phyloP scores from a whole-genome alignment of 2,113 vertebrate genomes.

The Ammospiza caudacuta region DNA sequence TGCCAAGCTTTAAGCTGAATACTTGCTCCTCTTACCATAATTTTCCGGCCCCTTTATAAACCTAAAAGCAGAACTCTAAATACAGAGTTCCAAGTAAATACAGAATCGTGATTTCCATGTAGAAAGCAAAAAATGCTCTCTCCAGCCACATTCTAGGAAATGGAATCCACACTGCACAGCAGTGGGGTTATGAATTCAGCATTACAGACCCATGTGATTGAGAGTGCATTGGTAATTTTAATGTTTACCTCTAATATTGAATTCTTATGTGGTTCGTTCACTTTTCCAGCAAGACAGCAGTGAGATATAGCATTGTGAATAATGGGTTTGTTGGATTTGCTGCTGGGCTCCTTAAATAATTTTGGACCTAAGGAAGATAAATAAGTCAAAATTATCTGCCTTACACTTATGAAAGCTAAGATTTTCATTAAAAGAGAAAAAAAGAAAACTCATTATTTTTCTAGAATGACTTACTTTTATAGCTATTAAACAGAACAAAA shows the following conservation, averaged over 20 bases:
- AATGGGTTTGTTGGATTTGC: slow-evolving; percentile 95
- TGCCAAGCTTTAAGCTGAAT: not conserved
- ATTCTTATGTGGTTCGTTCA: slow-evolving; percentile 92
- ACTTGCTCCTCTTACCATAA: rapidly evolving
- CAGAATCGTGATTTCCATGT: rapidly evolving
- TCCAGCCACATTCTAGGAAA: rapidly evolving
- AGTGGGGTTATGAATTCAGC: not conserved
- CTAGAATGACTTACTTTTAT: not conserved
- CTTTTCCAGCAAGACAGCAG: slow-evolving; percentile 95
- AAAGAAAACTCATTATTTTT: rapidly evolving
- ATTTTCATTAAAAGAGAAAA: not conserved
- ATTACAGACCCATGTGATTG: not conserved
- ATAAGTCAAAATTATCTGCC: not conserved
- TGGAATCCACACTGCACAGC: not conserved
- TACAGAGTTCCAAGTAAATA: too few species aligned
- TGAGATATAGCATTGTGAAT: slow-evolving; percentile 95
- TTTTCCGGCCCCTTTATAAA: not conserved
- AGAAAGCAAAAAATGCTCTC: not conserved
- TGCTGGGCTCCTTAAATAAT: slow-evolving; percentile 94
- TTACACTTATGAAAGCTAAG: not conserved
- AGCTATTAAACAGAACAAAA: not conserved
- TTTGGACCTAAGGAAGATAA: slow-evolving; percentile 82
- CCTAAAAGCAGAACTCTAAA: not conserved
- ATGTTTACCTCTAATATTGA: slow-evolving; percentile 86
- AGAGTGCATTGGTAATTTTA: not conserved